These are phyloP conservation scores for Alentia gelatinosa DNA, from an alignment of 2,888 invertebrate species.

Conservation along the genomic window DNA sequence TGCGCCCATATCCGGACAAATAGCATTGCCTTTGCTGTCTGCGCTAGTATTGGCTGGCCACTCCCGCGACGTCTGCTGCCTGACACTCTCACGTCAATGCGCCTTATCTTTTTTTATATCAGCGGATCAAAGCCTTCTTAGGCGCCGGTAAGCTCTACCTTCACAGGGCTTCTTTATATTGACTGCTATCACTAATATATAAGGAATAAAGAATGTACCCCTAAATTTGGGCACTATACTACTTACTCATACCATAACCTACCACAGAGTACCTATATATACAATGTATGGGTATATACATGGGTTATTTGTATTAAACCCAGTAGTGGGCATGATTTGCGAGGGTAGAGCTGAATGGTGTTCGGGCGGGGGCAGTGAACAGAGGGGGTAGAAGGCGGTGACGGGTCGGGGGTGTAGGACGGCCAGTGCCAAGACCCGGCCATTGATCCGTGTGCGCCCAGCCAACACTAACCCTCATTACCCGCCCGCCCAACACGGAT, in stretches of 20 bases:
- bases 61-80: not conserved
- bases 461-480: constrained; percentile 40
- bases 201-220: no score
- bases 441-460: not conserved
- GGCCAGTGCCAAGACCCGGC: not conserved
- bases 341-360: no score
- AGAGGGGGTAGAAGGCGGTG: not conserved
- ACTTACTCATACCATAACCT: not conserved
- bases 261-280: not conserved
- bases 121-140: not conserved
- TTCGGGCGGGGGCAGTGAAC: no score
- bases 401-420: not conserved
- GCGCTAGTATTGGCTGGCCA: not conserved
- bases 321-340: no score
- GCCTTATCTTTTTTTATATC: not conserved
- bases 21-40: constrained; percentile 1
- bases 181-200: not conserved
- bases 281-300: not conserved
- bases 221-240: not conserved
- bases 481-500: not conserved
- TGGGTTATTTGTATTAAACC: no score
- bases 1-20: not conserved
- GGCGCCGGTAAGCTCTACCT: not conserved
- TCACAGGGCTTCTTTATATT: not conserved
- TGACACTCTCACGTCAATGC: constrained; percentile 1